These are phyloP conservation scores for Dermochelys coriacea DNA, from an alignment of 2,797 vertebrate species.

Conservation along the genomic window DNA sequence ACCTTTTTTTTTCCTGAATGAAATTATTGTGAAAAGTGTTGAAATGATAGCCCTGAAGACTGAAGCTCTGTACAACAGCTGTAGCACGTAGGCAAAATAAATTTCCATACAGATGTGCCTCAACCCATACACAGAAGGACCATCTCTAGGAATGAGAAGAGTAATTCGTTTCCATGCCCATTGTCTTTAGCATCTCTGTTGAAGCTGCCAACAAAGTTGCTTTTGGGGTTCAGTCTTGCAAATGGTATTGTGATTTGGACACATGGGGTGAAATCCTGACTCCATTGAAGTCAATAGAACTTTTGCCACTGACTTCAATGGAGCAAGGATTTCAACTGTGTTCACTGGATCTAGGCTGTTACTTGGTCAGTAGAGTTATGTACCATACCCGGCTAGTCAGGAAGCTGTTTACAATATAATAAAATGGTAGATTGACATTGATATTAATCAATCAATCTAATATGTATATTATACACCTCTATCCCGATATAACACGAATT, in stretches of 20 bases:
- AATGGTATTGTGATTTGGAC: background rate
- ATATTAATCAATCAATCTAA: background rate
- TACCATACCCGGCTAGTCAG: accelerated
- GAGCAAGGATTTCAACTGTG: background rate
- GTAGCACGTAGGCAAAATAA: background rate
- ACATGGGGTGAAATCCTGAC: background rate
- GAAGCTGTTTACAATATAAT: background rate
- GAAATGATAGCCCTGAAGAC: background rate
- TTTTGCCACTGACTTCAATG: background rate
- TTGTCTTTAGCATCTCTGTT: background rate
- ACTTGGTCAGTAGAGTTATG: background rate
- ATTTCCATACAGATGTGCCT: background rate
- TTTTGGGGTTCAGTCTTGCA: background rate
- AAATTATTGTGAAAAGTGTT: background rate
- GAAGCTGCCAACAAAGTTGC: background rate
- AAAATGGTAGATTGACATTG: background rate
- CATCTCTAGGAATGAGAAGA: background rate
- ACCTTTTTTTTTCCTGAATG: background rate
- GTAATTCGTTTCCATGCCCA: background rate
- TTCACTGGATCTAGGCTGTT: background rate
- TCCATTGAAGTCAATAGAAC: background rate
- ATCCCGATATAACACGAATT: no score
- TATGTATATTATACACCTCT: background rate
- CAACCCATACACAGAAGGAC: background rate
- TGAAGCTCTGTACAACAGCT: background rate